phyloP scores from a whole-genome alignment of 2,113 vertebrate species.

The Gallinago media region DNA sequence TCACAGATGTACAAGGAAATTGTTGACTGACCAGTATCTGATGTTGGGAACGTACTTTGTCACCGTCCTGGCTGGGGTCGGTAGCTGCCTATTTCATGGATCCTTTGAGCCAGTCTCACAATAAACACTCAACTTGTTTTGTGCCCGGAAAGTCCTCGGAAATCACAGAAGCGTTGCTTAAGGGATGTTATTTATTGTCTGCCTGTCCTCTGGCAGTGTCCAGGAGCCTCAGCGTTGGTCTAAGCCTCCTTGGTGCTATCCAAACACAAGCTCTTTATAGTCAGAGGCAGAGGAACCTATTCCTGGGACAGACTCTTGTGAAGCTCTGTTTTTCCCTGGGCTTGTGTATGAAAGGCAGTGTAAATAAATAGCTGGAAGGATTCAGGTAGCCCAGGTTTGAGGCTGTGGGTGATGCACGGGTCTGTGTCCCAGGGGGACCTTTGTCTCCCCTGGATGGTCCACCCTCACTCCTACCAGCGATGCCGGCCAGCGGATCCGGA shows the following conservation, averaged over 20 bases:
- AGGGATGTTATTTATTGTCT: not conserved
- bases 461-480: not conserved
- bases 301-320: not conserved
- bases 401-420: not conserved
- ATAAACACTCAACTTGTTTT: not conserved
- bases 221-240: not conserved
- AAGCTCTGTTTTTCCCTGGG: not conserved
- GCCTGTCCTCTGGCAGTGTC: not conserved
- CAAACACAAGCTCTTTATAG: accelerated
- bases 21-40: not conserved
- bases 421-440: not conserved
- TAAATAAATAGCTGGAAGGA: not conserved
- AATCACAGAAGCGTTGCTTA: not conserved
- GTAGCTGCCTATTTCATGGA: accelerated
- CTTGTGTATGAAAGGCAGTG: not conserved
- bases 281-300: not conserved
- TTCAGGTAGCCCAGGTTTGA: not conserved
- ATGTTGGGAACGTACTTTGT: not conserved
- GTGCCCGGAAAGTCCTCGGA: not conserved
- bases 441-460: not conserved
- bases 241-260: not conserved
- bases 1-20: not conserved
- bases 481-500: accelerated
- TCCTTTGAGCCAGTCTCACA: not conserved
- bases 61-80: not conserved